phyloP scores from a whole-genome alignment of 2,797 vertebrate genomes.

The Gymnoscopelus braueri region DNA sequence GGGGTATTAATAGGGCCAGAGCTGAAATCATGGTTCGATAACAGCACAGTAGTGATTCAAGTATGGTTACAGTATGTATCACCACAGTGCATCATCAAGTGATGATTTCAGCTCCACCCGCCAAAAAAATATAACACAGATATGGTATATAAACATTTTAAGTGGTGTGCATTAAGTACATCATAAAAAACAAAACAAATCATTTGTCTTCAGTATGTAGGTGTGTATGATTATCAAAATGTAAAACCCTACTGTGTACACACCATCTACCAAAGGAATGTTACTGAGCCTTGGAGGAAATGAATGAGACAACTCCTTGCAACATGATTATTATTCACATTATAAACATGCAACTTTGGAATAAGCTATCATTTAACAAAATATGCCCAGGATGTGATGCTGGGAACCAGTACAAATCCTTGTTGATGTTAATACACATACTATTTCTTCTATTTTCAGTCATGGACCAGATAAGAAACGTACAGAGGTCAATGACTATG shows the following conservation, averaged over 20 bases:
- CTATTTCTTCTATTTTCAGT: slow-evolving; percentile 12
- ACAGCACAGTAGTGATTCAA: too few species aligned
- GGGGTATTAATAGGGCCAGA: too few species aligned
- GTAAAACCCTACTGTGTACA: not conserved
- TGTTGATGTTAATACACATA: not conserved
- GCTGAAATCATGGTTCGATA: too few species aligned
- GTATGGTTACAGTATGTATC: too few species aligned
- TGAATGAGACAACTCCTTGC: not conserved
- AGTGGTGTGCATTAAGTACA: not conserved
- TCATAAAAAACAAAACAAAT: not conserved
- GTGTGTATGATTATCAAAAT: not conserved
- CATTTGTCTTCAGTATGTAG: not conserved
- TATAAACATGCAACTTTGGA: not conserved
- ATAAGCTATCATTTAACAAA: not conserved
- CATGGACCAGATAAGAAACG: slow-evolving; percentile 26
- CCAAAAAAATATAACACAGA: too few species aligned
- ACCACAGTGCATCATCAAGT: too few species aligned
- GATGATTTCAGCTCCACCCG: too few species aligned
- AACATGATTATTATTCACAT: slow-evolving; percentile 3
- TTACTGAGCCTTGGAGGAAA: too few species aligned
- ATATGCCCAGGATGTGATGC: too few species aligned
- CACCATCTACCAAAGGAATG: too few species aligned
- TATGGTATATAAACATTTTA: too few species aligned
- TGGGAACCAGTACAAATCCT: too few species aligned
- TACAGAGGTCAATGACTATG: slow-evolving; percentile 11